Evolutionary conservation across 1,140 invertebrate species (phyloP).

Genomic region (Bombus sylvicola): DNA sequence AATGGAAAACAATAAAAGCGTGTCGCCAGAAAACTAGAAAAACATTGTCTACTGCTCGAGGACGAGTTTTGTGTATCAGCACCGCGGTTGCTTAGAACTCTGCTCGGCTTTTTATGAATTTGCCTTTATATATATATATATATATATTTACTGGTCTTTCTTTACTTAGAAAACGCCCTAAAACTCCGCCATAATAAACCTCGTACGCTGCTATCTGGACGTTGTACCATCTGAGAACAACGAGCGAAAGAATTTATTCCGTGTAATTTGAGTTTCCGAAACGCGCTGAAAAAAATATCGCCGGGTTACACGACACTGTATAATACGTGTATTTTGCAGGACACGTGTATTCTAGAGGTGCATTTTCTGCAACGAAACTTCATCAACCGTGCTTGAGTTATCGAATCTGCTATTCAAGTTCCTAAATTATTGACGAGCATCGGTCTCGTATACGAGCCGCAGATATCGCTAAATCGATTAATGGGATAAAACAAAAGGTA

Average conservation of each 20-base stretch:
- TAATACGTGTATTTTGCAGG: background rate
- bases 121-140: background rate
- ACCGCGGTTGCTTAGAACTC: background rate
- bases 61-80: background rate
- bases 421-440: too few relatives aligned
- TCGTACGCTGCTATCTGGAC: constrained; percentile 13
- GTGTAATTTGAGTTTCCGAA: constrained; percentile 35
- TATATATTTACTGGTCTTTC: too few relatives aligned
- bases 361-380: too few relatives aligned
- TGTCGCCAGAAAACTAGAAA: background rate
- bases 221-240: constrained; percentile 2
- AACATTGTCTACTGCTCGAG: background rate
- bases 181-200: constrained; percentile 32
- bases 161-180: background rate
- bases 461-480: too few relatives aligned
- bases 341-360: background rate
- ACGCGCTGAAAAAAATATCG: background rate
- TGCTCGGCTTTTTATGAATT: constrained; percentile 8
- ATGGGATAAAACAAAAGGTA: too few relatives aligned
- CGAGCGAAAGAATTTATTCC: constrained; percentile 29
- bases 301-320: background rate
- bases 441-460: too few relatives aligned
- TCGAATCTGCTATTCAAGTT: too few relatives aligned
- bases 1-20: constrained; percentile 17
- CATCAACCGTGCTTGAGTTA: too few relatives aligned